Evolutionary conservation across 2,888 invertebrate genomes (phyloP), one percentile per base, ranked within the genome.

Genomic region (Nemurella pictetii): DNA sequence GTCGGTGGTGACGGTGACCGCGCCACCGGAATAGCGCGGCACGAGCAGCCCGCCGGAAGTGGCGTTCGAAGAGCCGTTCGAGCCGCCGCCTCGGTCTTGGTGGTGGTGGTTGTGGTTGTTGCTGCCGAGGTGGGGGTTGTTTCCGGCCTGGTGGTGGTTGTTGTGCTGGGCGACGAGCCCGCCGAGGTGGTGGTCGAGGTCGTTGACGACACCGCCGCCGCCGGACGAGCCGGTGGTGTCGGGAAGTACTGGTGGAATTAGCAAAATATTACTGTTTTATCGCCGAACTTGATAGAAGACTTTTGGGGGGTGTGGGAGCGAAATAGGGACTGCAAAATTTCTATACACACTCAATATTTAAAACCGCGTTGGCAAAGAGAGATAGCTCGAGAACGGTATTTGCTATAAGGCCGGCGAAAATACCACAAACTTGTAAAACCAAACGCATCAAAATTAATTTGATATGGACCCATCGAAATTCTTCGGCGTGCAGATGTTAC

Each of bases 171-270:
- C 92, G 85, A 93, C 92, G 87, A 94, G 89, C 87, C 94, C 92
- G 73, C 95, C 95, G 4, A 95, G 91, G 89, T 95, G 95, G 89
- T 95, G 95, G 89, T 95, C 95, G 87, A 95, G 89, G 88, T 95
- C 85, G 84, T 85, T 86, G 89, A 90, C 78, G 88, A 87, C 87
- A 80, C 89, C 90, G 1, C 90, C 90, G 83, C 89, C 90, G 82
- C 89, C 90, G 0, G 90, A 90, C 9, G 90, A 89, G 82, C 90
- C 94, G 86, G 95, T 94, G 30, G 95, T 94, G 89, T 96, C 96
- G 85, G 96, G 96, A 82, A 96, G 92, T 90, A 95, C 95, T 95
- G 91, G 55, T 89, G 88, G 88, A 88, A 88, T 87, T 88, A 86
- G 80, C 29, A 26, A 82, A 12, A 35, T 35, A 12, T 55, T 55